These are phyloP conservation scores for Carapus acus DNA, from an alignment of 2,797 vertebrate genomes.

Conservation along the genomic window DNA sequence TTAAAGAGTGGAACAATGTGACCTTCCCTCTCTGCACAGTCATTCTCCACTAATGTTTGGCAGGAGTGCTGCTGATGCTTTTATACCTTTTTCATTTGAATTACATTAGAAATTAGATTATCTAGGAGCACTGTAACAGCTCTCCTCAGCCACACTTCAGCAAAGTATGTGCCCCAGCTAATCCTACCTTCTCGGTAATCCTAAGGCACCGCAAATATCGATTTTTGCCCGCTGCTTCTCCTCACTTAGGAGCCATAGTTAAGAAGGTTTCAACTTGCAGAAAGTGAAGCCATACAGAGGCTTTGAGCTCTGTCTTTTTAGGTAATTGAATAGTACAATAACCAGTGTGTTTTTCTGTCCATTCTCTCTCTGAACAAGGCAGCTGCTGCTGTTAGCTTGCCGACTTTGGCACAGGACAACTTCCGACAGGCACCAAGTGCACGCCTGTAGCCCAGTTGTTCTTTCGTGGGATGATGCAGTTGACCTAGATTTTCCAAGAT, in stretches of 20 bases:
- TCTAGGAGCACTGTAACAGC: conserved; percentile 19
- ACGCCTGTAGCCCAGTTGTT: conserved; percentile 28
- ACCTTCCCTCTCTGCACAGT: conserved; percentile 35
- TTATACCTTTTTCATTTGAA: conserved; percentile 24
- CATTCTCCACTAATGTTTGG: conserved; percentile 45
- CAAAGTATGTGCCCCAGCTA: conserved; percentile 31
- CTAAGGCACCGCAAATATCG: no score
- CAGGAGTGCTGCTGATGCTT: conserved; percentile 26
- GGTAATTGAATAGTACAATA: no score
- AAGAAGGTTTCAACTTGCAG: conserved; percentile 49
- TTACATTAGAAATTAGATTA: conserved; percentile 46
- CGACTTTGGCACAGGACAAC: conserved; percentile 35
- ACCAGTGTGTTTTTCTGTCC: conserved; percentile 8
- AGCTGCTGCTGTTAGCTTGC: conserved; percentile 49
- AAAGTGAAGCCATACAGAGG: conserved; percentile 37
- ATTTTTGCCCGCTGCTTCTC: conserved; percentile 21
- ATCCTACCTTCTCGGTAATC: conserved; percentile 53
- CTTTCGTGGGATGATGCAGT: conserved; percentile 2
- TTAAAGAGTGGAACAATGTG: conserved; percentile 31
- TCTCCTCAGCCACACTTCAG: conserved; percentile 16
- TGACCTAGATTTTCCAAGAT: conserved; percentile 22
- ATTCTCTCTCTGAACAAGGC: conserved; percentile 38
- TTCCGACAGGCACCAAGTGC: conserved; percentile 21
- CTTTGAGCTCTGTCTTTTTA: conserved; percentile 27
- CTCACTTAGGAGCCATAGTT: conserved; percentile 17